Evolutionary conservation across 2,113 vertebrate genomes (phyloP).

Genomic region (Lynx canadensis): DNA sequence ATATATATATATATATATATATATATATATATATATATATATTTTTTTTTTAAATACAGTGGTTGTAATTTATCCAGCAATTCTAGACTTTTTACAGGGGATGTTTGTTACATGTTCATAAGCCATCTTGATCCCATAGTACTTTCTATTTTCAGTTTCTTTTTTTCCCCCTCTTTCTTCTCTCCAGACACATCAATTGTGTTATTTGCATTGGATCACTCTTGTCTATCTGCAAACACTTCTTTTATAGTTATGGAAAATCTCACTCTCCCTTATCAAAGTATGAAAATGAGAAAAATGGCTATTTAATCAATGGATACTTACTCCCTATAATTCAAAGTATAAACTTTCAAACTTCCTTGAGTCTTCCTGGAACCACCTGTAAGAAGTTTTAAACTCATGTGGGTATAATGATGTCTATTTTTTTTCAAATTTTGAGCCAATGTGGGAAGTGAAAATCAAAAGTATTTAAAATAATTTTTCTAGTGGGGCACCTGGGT

Average conservation of each 20-base stretch:
- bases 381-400: neutral
- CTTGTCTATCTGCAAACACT: neutral
- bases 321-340: neutral
- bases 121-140: neutral
- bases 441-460: neutral
- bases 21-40: neutral
- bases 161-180: neutral
- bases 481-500: no score
- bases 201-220: neutral
- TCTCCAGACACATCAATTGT: neutral
- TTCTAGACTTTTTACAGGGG: neutral
- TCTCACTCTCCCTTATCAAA: neutral
- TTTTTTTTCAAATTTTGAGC: neutral
- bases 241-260: neutral
- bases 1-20: neutral
- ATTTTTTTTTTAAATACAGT: neutral
- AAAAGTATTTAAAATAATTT: neutral
- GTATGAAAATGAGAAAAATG: neutral
- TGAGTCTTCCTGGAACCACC: neutral
- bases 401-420: neutral
- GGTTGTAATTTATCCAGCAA: neutral
- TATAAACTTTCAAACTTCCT: neutral
- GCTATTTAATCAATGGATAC: neutral
- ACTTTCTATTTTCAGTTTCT: neutral
- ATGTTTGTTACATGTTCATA: neutral